These are phyloP conservation scores for Adelphocoris suturalis DNA, from an alignment of 2,888 invertebrate species.

Conservation along the genomic window DNA sequence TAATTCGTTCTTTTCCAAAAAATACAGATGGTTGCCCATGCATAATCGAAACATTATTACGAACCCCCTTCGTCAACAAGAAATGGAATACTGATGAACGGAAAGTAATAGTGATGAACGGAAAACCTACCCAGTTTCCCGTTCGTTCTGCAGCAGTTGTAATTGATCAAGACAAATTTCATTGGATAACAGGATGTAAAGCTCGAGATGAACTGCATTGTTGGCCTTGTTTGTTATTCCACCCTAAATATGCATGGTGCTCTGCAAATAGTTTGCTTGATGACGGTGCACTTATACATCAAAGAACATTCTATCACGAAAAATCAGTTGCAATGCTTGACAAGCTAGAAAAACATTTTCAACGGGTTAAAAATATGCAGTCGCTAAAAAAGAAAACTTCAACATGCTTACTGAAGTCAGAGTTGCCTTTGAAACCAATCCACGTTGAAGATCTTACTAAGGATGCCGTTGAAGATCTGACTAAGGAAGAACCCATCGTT, in stretches of 20 bases:
- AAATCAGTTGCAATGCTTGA: not conserved
- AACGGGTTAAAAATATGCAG: not conserved
- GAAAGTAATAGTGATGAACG: not conserved
- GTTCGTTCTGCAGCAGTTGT: not conserved
- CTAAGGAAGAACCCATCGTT: not conserved
- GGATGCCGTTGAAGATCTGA: not conserved
- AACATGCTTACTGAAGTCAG: not conserved
- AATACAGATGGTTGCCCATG: not conserved
- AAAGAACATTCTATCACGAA: not conserved
- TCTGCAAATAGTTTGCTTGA: not conserved
- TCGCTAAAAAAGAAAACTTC: not conserved
- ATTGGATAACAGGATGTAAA: not conserved
- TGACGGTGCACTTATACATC: not conserved
- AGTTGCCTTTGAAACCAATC: not conserved
- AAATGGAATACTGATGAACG: not conserved
- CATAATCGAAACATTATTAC: not conserved
- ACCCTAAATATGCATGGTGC: not conserved
- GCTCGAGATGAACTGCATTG: not conserved
- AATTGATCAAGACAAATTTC: not conserved
- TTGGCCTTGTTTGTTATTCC: slow-evolving; percentile 8
- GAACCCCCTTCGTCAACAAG: not conserved
- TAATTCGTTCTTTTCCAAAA: not conserved
- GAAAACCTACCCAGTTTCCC: not conserved
- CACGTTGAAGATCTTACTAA: not conserved
- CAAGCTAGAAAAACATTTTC: not conserved